phyloP scores from a whole-genome alignment of 2,888 invertebrate genomes.

The Lomographa bimaculata region DNA sequence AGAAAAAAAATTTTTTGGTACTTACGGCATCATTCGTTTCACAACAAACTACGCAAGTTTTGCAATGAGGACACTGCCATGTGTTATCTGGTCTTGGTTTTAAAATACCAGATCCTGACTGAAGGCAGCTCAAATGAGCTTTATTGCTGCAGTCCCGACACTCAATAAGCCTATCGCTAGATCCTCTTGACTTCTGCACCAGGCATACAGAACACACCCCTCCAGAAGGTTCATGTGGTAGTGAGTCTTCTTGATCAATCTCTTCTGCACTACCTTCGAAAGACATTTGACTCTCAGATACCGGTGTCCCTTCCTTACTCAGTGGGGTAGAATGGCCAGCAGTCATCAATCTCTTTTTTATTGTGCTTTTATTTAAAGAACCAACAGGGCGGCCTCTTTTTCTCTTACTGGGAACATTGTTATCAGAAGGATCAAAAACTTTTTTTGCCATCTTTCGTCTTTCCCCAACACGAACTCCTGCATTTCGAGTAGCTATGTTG shows the following conservation, averaged over 20 bases:
- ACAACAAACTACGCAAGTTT: conserved; percentile 92
- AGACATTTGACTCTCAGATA: conserved; percentile 69
- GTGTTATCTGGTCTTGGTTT: conserved; percentile 86
- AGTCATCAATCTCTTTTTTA: conserved; percentile 76
- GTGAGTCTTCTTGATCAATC: conserved; percentile 66
- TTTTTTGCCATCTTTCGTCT: conserved; percentile 90
- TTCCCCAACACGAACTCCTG: conserved; percentile 82
- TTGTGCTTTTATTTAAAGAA: conserved; percentile 83
- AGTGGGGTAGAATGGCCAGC: conserved; percentile 40
- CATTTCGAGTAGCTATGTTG: conserved; percentile 54
- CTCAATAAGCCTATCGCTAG: conserved; percentile 85
- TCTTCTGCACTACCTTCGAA: conserved; percentile 75
- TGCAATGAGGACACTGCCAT: conserved; percentile 96
- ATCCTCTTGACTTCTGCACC: conserved; percentile 81
- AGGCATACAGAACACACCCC: conserved; percentile 86
- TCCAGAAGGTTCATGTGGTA: conserved; percentile 74
- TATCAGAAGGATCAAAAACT: conserved; percentile 94
- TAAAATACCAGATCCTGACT: conserved; percentile 86
- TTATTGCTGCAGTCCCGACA: conserved; percentile 89
- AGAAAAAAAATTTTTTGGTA: no score
- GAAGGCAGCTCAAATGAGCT: conserved; percentile 88
- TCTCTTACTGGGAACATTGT: conserved; percentile 88
- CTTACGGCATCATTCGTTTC: conserved; percentile 90
- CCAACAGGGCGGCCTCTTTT: conserved; percentile 87
- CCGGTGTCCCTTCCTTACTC: conserved; percentile 61